Percentiles rank a stretch among this genome's conserved stretches.
These are phyloP conservation scores for Brachionus calyciflorus DNA, from an alignment of 1,140 invertebrate species.

Conservation along the genomic window DNA sequence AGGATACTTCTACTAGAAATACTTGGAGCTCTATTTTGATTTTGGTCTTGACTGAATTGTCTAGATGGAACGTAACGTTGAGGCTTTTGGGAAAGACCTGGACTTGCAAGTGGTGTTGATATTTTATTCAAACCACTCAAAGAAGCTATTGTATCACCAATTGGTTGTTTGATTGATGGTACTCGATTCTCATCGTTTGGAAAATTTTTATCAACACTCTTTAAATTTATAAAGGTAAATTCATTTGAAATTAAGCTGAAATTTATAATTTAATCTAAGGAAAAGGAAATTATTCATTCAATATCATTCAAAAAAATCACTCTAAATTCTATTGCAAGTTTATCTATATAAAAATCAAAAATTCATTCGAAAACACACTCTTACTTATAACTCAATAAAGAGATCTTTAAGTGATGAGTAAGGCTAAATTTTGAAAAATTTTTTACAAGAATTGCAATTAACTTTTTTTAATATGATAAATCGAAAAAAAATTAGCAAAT, in stretches of 20 bases:
- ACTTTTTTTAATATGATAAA: no score
- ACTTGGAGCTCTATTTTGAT: neutral
- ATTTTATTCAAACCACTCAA: constrained; percentile 8
- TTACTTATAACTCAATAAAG: constrained; percentile 12
- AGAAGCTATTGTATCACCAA: neutral
- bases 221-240: no score
- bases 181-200: constrained; percentile 16
- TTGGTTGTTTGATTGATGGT: constrained; percentile 11
- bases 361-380: neutral
- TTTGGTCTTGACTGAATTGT: constrained; percentile 12
- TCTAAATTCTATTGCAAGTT: neutral
- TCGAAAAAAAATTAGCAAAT: no score
- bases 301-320: constrained; percentile 3
- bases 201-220: constrained; percentile 43
- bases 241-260: no score
- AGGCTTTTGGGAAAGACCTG: neutral
- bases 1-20: neutral
- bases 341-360: neutral
- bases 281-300: no score
- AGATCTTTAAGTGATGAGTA: constrained; percentile 9
- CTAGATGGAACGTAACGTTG: constrained; percentile 29
- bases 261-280: no score
- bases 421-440: constrained; percentile 14
- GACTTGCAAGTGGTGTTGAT: constrained; percentile 24
- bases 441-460: no score